Conservation (phyloP, 1,140 invertebrate genomes). For the Nymphalis io region DNA sequence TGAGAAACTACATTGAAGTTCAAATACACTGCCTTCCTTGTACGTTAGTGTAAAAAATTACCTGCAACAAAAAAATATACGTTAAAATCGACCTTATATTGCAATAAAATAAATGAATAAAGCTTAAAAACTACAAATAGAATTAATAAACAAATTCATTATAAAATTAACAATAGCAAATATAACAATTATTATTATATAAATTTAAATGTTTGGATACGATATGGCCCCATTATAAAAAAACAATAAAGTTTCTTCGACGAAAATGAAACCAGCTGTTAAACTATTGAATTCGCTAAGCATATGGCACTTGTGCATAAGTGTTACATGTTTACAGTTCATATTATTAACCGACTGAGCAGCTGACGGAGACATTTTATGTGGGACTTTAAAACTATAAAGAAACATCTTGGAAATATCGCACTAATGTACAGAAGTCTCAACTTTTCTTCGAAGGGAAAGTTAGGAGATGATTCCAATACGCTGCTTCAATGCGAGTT, state of each 20-base stretch:
- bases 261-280: not conserved
- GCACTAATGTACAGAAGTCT: no score
- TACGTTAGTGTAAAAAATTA: not conserved
- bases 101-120: not conserved
- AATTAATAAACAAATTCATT: not conserved
- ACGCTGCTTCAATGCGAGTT: no score
- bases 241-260: not conserved
- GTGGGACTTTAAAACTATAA: no score
- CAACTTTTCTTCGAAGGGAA: no score
- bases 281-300: not conserved
- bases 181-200: not conserved
- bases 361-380: no score
- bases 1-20: not conserved
- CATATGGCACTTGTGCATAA: no score
- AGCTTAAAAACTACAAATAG: not conserved
- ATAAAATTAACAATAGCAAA: not conserved
- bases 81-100: not conserved
- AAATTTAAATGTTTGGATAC: not conserved
- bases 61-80: slow-evolving; percentile 9
- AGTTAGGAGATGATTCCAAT: no score
- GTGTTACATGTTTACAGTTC: no score
- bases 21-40: not conserved
- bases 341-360: no score
- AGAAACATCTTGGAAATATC: no score
- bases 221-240: not conserved